Base-by-base conservation (phyloP, 2,113 vertebrate species). In the Australoheros scitulus region DNA sequence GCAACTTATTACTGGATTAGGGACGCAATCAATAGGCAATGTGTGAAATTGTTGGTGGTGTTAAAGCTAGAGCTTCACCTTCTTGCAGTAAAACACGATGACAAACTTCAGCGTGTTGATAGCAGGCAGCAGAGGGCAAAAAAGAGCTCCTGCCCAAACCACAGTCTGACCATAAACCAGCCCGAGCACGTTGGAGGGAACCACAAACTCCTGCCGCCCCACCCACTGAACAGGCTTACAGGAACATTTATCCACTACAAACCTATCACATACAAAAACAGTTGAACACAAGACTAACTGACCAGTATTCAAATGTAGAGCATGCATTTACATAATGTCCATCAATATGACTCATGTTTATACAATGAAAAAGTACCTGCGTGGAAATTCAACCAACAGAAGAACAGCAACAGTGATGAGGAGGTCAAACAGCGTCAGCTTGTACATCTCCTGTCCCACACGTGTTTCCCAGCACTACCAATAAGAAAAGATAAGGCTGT, bases 401-500 rank as follows among this genome's bases (percentile, higher is more conserved):
- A 91, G 90, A 22, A 96, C 52, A 0, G 92, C 94, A 3, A 97
- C 22, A n/a, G 85, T 94, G n/a, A 95, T 94, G 63, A 98, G 89
- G 76, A 97, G 90, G 81, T 98, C 97, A 24, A 98, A 98, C 26
- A 98, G 75, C 2, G 96, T 90, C 32, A 98, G 94, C 83, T 96
- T 98, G 94, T 97, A 98, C 97, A 98, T 97, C 90, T 98, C 97
- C 91, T 97, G 97, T 7, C 97, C 97, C 15, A 98, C 63, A 3
- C 95, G 94, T 0, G 96, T 98, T 94, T 98, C 97, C 97, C 97
- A 98, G 93, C 97, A 98, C 97, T 98, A 77, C 10, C 83, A 34
- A 85, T 41, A 72, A 11, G 7, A 32, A 60, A 32, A 57, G 1
- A 72, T 55, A 13, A 55, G 61, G 26, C 22, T 29, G 26, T 72